phyloP scores from a whole-genome alignment of 2,797 vertebrate genomes.

The Synanceia verrucosa region DNA sequence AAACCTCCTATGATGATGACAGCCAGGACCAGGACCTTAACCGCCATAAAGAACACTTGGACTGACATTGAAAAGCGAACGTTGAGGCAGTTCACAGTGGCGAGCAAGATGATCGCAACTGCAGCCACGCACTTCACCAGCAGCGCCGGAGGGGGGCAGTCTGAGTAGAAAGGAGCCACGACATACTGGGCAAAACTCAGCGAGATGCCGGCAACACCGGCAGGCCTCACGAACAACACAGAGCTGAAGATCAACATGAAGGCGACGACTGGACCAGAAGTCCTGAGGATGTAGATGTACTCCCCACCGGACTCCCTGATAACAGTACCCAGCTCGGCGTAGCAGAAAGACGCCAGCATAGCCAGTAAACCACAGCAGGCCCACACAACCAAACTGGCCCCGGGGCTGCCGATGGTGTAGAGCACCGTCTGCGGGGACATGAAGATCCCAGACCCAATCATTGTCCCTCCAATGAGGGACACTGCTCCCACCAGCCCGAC shows the following conservation, averaged over 20 bases:
- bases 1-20: conserved; percentile 83
- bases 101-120: conserved; percentile 79
- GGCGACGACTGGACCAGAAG: conserved; percentile 84
- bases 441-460: conserved; percentile 92
- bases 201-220: conserved; percentile 80
- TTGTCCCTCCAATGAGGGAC: conserved; percentile 87
- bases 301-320: conserved; percentile 90
- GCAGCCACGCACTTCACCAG: conserved; percentile 82
- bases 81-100: conserved; percentile 86
- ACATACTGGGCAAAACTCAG: conserved; percentile 87
- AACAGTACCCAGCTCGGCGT: conserved; percentile 88
- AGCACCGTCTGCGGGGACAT: conserved; percentile 90
- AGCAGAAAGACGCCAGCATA: conserved; percentile 84
- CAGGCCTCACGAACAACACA: conserved; percentile 85
- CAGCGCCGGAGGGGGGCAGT: conserved; percentile 79
- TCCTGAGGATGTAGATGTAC: conserved; percentile 89
- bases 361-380: conserved; percentile 84
- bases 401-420: conserved; percentile 83
- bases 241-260: conserved; percentile 87
- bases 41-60: conserved; percentile 84
- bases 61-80: conserved; percentile 82
- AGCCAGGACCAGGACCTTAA: conserved; percentile 84
- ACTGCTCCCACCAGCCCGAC: conserved; percentile 85
- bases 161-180: conserved; percentile 84
- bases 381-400: conserved; percentile 89